Base-by-base conservation (phyloP, 2,113 vertebrate genomes). In the Pantherophis guttatus region DNA sequence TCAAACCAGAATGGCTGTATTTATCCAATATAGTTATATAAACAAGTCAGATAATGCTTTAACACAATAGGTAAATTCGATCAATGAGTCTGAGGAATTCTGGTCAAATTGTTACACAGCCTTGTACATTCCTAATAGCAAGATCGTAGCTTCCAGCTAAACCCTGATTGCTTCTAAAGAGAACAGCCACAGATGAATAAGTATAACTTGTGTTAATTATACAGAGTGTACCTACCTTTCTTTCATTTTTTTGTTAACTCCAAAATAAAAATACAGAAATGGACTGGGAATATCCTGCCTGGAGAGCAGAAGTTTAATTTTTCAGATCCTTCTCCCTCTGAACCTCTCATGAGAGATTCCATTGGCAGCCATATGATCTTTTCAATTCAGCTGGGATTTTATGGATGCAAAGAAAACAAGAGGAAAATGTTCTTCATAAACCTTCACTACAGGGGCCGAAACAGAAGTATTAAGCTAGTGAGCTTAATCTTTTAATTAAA, bases 401-500 rank as follows among this genome's bases (percentile, higher is more conserved):
- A 81, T 81, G 75, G 75, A 81, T 81, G 75, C 75, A 81, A 81
- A 44, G 75, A 44, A 81, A 21, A 44, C 19, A 81, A 81, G 75
- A 44, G 33, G 75, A 44, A 81, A 44, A 81, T 92, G 9, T 89
- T 92, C 57, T 65, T 85, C 48, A 50, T 52, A 65, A 52, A 53
- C 59, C 65, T 59, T 92, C 95, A 12, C 39, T 59, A 70, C 0
- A 86, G 13, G 39, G 95, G 94, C 6, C 6, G 1, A 0, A 23
- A 92, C 90, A 94, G 92, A 94, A 4, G 86, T n/a, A 19, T 10
- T 86, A 88, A 96, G 96, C 94, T 57, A n/a, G 24, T 48, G 88
- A 86, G 55, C 88, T 95, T 96, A 94, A 95, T 91, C 86, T 62
- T n/a, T 53, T 92, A 93, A 91, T 91, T 93, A 88, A 95, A 94